A percentile compares a stretch with the other conserved stretches of the same genome.
Evolutionary conservation across 2,888 invertebrate genomes (phyloP).

Genomic region (Synergus umbraculus): DNA sequence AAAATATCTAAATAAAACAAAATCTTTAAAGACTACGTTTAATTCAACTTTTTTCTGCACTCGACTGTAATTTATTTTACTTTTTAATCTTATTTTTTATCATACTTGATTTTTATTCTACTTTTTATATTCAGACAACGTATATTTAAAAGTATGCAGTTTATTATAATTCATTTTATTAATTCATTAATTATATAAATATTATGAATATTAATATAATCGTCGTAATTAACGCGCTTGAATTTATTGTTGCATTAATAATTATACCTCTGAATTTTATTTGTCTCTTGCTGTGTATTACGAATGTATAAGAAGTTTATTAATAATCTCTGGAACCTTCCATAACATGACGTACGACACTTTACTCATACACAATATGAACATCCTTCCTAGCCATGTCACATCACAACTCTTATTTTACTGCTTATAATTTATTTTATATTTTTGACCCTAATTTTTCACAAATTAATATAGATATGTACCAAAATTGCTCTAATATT

Average conservation of each 20-base stretch:
- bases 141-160: neutral
- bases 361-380: constrained; percentile 5
- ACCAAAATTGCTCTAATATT: neutral
- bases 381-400: neutral
- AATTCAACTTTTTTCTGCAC: too few species aligned
- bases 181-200: too few species aligned
- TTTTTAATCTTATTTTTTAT: neutral
- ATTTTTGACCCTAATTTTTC: neutral
- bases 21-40: too few species aligned
- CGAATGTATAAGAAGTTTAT: constrained; percentile 13
- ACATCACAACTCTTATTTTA: neutral
- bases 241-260: neutral
- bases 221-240: neutral
- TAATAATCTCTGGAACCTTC: constrained; percentile 34
- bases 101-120: neutral
- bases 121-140: neutral
- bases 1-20: too few species aligned
- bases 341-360: constrained; percentile 20
- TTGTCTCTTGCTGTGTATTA: neutral
- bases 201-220: too few species aligned
- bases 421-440: neutral
- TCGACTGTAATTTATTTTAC: too few species aligned
- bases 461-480: neutral
- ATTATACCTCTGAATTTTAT: neutral
- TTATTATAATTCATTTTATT: too few species aligned